Base-by-base conservation (phyloP, 2,113 vertebrate species). In the Sylvilagus bachmani region DNA sequence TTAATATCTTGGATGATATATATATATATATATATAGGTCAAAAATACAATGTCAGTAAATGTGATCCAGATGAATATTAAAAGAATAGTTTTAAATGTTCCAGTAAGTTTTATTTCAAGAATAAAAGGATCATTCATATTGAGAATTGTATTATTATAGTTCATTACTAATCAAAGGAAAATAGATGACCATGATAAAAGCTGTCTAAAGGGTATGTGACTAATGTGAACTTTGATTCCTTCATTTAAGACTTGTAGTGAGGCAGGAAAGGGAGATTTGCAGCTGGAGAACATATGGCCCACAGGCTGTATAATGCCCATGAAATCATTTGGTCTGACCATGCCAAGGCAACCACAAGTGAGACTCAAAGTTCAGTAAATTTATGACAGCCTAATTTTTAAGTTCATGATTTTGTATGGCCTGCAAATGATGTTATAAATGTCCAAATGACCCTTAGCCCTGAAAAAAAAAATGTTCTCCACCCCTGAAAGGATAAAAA, bases 101-200 rank as follows among this genome's bases (percentile, higher is more conserved):
- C 70, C 77, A 70, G 22, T 51, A 88, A 82, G 22, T 75, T 93
- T 70, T 55, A 85, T 51, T 74, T 24, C 29, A 86, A 81, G 24
- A 88, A 75, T 21, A 70, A 6, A 36, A 10, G 4, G 49, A n/a
- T 75, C 70, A 74, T 69, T 95, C 24, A 33, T 80, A 53, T 66
- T 75, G 74, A 7, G 36, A 67, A 90, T 16, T 58, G 3, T 53
- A 36, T 71, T 86, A 73, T 10, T 53, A 27, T 31, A 74, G 22
- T 36, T 83, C 25, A 73, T 58, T n/a, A 91, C 36, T 16, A 79
- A 53, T 33, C 53, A 91, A 92, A 91, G 49, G 19, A 80, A 73
- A 94, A 79, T 10, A 67, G 53, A 80, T 22, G 10, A 69, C 62
- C 86, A 71, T 75, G n/a, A 90, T 62, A 1, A 70, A 6, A 92